Evolutionary conservation across 2,797 vertebrate genomes (phyloP).

Genomic region (Tapirus indicus): DNA sequence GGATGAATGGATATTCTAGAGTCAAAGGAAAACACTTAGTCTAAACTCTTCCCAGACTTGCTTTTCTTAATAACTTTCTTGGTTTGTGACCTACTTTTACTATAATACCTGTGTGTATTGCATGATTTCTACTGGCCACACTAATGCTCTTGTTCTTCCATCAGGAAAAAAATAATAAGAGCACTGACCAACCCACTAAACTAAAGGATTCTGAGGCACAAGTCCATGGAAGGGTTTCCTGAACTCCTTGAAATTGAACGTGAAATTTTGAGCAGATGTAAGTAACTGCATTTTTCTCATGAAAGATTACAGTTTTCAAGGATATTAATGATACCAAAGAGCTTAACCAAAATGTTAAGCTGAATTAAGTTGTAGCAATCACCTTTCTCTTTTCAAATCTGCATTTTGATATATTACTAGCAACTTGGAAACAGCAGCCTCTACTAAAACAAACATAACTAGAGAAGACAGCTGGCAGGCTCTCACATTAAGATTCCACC

Average conservation of each 20-base stretch:
- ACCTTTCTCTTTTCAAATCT: conserved; percentile 3
- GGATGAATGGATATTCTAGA: background rate
- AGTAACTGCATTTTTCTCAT: background rate
- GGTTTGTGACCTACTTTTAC: conserved; percentile 51
- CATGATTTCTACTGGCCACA: conserved; percentile 48
- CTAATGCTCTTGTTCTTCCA: background rate
- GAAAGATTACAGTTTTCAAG: background rate
- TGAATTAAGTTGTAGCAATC: conserved; percentile 19
- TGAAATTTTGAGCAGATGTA: conserved; percentile 5
- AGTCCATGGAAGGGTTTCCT: background rate
- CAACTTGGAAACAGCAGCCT: background rate
- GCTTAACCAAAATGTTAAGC: conserved; percentile 25
- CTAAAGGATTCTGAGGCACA: background rate
- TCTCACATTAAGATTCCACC: conserved; percentile 9
- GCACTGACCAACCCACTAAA: background rate
- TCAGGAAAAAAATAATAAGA: background rate
- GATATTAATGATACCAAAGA: background rate
- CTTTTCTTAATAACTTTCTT: conserved; percentile 20
- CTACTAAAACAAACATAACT: conserved; percentile 40
- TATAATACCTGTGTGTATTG: background rate
- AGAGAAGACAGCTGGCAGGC: conserved; percentile 4
- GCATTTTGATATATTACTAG: background rate
- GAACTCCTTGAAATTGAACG: background rate
- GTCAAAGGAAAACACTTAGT: conserved; percentile 26
- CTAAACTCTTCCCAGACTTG: conserved; percentile 14